Percentiles rank a stretch among this genome's conserved stretches.
Conservation (phyloP, 2,888 invertebrate genomes). For the Poecilobothrus nobilitatus region DNA sequence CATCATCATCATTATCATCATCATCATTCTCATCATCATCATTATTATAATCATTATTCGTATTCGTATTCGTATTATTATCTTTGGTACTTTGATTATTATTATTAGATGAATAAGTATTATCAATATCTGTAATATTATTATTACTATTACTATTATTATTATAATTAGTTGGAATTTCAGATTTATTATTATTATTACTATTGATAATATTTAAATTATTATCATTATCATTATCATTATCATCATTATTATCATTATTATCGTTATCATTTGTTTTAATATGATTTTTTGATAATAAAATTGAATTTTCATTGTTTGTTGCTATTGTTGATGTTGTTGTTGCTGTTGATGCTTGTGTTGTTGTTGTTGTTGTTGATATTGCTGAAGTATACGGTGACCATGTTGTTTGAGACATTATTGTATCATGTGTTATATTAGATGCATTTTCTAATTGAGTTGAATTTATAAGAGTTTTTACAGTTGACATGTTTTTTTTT, state of each 20-base stretch:
- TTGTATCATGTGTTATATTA: too few relatives aligned
- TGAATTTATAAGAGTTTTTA: too few relatives aligned
- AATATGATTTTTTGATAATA: neutral
- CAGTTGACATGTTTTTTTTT: too few relatives aligned
- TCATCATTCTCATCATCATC: neutral
- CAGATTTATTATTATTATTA: neutral
- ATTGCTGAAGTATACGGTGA: too few relatives aligned
- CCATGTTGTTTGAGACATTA: too few relatives aligned
- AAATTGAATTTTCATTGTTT: neutral
- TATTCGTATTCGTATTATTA: neutral
- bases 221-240: neutral
- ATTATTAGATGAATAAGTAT: neutral
- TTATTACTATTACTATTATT: neutral
- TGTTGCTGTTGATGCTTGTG: neutral
- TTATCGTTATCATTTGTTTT: conserved; percentile 5
- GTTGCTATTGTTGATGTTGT: neutral
- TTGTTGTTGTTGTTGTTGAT: neutral
- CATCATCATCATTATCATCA: conserved; percentile 14
- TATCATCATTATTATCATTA: neutral
- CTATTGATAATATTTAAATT: neutral
- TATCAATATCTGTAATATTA: neutral
- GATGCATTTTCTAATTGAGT: too few relatives aligned
- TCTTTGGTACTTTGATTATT: neutral
- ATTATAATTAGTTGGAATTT: neutral
- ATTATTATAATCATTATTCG: neutral